Evolutionary conservation across 2,113 vertebrate species (phyloP), one percentile per base, ranked within the genome.

Genomic region (Phylloscopus trochilus): DNA sequence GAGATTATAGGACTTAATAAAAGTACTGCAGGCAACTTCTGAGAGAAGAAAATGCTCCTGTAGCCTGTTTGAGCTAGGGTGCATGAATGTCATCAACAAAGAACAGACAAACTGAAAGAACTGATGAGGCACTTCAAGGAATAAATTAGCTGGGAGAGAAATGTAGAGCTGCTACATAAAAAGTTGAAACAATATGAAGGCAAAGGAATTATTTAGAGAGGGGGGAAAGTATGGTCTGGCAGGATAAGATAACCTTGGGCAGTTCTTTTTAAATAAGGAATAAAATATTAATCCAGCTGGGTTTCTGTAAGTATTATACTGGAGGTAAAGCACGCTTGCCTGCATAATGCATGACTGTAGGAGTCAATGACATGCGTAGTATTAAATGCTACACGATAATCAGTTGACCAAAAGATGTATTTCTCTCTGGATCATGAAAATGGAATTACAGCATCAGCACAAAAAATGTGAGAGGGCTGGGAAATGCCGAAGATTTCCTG

Each of bases 201-300:
- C 37, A 88, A 92, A 66, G 55, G 58, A 96, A 86, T 88, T 91
- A 83, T 92, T 95, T 95, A 69, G 64, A 83, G 53, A 52, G 52
- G 39, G n/a, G 33, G 7, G 3, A 44, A 93, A 92, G 47, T 59
- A 88, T 0, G 0, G 75, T 93, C 94, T 82, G 88, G 95, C 93
- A 90, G 90, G 67, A n/a, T 86, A 86, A 97, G 95, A 95, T 89
- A 95, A 94, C 83, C 91, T 91, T 95, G 87, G 82, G 70, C 67
- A 89, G 44, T 67, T 92, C 79, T 92, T 93, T 95, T 86, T 1
- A 93, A 96, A 83, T 51, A 74, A 92, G 78, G 83, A 95, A 85
- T 90, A 92, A 91, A 96, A 85, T 72, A 92, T 43, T 81, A 90
- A 94, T 83, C 60, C 77, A 83, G 31, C 37, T 90, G 73, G 12